A percentile compares a stretch with the other conserved stretches of the same genome.
These are phyloP conservation scores for Empidonax alnorum DNA, from an alignment of 2,113 vertebrate genomes.

Conservation along the genomic window DNA sequence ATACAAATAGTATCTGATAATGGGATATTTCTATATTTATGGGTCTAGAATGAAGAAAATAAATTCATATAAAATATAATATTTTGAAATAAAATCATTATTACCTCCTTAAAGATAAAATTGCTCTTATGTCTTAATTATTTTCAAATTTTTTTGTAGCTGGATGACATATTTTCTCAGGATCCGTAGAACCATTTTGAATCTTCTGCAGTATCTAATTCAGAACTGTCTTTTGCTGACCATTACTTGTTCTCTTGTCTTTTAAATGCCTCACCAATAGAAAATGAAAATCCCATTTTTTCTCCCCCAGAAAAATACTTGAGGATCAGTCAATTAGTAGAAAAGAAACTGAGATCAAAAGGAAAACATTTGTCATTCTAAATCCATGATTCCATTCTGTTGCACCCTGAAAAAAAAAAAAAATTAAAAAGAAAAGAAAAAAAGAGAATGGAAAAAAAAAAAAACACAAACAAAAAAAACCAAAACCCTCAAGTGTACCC, in stretches of 20 bases:
- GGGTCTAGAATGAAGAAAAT: background rate
- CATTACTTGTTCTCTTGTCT: background rate
- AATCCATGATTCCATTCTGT: background rate
- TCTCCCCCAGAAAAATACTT: background rate
- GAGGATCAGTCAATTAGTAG: background rate
- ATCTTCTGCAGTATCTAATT: background rate
- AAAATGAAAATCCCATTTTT: background rate
- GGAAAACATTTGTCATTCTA: background rate
- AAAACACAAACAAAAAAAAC: too few relatives aligned
- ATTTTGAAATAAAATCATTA: background rate
- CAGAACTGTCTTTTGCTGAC: background rate
- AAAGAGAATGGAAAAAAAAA: fast-evolving
- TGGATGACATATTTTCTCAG: background rate
- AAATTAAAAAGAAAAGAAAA: fast-evolving
- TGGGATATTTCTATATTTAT: background rate
- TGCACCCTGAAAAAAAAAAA: fast-evolving
- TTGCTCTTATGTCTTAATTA: background rate
- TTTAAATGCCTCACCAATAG: background rate
- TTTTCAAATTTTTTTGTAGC: background rate
- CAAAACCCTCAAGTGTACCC: background rate
- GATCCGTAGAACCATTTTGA: background rate
- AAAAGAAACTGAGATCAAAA: background rate
- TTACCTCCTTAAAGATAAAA: background rate
- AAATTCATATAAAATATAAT: background rate
- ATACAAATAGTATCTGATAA: background rate